Conservation (phyloP, 2,113 vertebrate species). For the Cavia aperea region DNA sequence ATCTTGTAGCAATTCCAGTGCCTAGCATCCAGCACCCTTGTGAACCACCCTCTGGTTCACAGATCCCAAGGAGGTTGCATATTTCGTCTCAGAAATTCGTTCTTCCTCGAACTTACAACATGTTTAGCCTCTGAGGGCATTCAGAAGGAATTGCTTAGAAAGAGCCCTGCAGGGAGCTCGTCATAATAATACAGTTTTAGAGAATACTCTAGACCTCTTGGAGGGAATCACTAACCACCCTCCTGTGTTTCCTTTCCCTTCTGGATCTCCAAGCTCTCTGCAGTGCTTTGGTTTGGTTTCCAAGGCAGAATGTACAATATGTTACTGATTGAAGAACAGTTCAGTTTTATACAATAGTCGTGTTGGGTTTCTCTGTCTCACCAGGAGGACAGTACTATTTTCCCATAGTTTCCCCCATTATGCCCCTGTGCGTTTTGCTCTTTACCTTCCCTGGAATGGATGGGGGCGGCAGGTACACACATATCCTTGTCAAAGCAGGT, state of each 20-base stretch:
- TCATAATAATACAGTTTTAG: slow-evolving; percentile 26
- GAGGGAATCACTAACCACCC: slow-evolving; percentile 26
- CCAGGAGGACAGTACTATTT: slow-evolving; percentile 22
- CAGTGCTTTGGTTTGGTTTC: slow-evolving; percentile 28
- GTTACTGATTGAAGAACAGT: slow-evolving; percentile 1
- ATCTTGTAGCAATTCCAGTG: slow-evolving; percentile 6
- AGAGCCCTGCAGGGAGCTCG: slow-evolving; percentile 37
- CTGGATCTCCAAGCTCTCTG: not conserved
- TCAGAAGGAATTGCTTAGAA: slow-evolving; percentile 47
- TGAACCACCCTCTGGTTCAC: not conserved
- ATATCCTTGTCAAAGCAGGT: not conserved
- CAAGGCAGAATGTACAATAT: not conserved
- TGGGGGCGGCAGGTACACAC: not conserved
- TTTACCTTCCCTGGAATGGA: not conserved
- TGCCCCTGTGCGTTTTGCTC: not conserved
- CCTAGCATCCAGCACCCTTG: not conserved
- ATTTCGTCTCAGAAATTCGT: slow-evolving; percentile 43
- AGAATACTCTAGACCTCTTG: slow-evolving; percentile 23
- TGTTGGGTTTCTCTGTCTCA: slow-evolving; percentile 43
- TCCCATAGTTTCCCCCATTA: not conserved
- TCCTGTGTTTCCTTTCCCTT: slow-evolving; percentile 4
- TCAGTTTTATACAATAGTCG: not conserved
- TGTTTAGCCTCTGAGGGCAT: slow-evolving; percentile 33
- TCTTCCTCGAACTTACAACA: slow-evolving; percentile 50
- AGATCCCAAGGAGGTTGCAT: slow-evolving; percentile 19